Evolutionary conservation across 2,888 invertebrate genomes (phyloP).

Genomic region (Drosophila putrida): DNA sequence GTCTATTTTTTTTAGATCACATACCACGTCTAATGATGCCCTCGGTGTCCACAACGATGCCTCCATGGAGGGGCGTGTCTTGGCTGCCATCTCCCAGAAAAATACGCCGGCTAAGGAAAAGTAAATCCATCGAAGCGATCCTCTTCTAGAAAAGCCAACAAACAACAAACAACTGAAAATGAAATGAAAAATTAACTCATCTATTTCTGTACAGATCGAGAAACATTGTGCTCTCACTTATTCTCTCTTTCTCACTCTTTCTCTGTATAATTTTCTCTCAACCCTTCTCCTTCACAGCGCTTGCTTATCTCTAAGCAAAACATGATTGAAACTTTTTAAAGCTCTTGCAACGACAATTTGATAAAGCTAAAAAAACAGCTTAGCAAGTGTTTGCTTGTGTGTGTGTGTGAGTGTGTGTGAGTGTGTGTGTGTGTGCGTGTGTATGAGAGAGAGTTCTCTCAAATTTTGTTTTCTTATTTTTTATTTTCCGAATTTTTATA

Average conservation of each 20-base stretch:
- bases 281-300: background rate
- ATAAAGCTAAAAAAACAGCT: background rate
- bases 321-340: conserved; percentile 10
- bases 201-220: conserved; percentile 42
- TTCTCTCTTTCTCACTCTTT: background rate
- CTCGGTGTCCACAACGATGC: conserved; percentile 87
- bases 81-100: conserved; percentile 86
- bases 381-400: background rate
- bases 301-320: background rate
- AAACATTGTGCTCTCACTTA: background rate
- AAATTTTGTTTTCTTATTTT: conserved; percentile 3
- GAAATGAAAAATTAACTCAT: background rate
- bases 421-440: background rate
- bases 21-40: conserved; percentile 86
- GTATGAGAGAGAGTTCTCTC: background rate
- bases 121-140: conserved; percentile 81
- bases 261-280: background rate
- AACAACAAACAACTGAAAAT: conserved; percentile 35
- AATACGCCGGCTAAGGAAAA: conserved; percentile 85
- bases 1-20: too few relatives aligned
- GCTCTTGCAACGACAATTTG: conserved; percentile 16
- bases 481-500: background rate
- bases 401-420: background rate
- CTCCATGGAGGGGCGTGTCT: conserved; percentile 86
- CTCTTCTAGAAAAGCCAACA: conserved; percentile 2